Evolutionary conservation across 2,888 invertebrate genomes (phyloP).

Genomic region (Andrena camellia): DNA sequence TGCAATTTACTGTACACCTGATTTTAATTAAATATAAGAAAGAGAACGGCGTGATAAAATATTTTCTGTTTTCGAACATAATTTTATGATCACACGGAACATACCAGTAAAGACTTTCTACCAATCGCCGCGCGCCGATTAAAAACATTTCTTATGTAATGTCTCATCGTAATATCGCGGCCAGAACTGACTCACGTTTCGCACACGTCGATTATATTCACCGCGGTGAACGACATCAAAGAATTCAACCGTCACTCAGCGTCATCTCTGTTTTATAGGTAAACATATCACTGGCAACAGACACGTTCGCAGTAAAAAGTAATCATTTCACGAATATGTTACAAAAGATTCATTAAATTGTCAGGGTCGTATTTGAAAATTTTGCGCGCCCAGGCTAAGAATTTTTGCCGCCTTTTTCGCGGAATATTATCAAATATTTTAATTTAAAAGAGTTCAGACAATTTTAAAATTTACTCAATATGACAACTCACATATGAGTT

Average conservation of each 20-base stretch:
- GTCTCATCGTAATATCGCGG: constrained; percentile 7
- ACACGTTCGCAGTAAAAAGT: not conserved
- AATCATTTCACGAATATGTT: constrained; percentile 1
- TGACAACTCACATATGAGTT: too few relatives aligned
- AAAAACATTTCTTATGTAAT: constrained; percentile 1
- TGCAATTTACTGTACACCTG: too few relatives aligned
- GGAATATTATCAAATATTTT: too few relatives aligned
- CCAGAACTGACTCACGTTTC: constrained; percentile 13
- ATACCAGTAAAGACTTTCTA: not conserved
- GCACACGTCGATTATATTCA: constrained; percentile 36
- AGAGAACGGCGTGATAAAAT: not conserved
- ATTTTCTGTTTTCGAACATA: not conserved
- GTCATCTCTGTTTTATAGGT: constrained; percentile 60
- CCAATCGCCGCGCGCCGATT: not conserved
- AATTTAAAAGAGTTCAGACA: too few relatives aligned
- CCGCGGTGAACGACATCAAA: constrained; percentile 65
- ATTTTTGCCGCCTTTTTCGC: too few relatives aligned
- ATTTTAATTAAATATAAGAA: too few relatives aligned
- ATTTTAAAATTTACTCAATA: too few relatives aligned
- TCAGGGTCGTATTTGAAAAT: too few relatives aligned
- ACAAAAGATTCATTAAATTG: not conserved
- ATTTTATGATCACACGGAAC: not conserved
- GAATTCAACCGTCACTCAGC: constrained; percentile 55
- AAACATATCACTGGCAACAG: not conserved
- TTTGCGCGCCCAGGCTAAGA: too few relatives aligned